phyloP scores from a whole-genome alignment of 2,113 vertebrate genomes.

The Urocynchramus pylzowi region DNA sequence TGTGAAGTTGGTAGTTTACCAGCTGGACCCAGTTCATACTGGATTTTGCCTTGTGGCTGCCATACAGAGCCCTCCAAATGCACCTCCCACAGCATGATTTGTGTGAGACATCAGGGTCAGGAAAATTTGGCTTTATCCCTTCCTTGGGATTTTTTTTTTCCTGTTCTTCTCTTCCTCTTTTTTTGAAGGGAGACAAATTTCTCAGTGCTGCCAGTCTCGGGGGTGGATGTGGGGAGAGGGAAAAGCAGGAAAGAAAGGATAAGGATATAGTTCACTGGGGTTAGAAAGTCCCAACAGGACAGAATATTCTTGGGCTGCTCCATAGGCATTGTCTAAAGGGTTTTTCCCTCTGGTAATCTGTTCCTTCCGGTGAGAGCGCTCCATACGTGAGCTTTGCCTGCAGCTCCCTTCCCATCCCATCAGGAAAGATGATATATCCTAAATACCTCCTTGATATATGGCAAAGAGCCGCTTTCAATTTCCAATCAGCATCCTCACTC shows the following conservation, averaged over 20 bases:
- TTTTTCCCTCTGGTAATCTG: slow-evolving; percentile 34
- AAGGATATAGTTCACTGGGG: neutral
- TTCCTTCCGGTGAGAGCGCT: slow-evolving; percentile 44
- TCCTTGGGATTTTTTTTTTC: neutral
- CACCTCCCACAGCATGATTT: rapidly evolving
- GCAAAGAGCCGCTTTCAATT: slow-evolving; percentile 40
- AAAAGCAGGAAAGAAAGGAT: neutral
- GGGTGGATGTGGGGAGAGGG: neutral
- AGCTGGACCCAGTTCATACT: neutral
- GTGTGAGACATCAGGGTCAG: neutral
- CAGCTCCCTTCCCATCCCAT: slow-evolving; percentile 55
- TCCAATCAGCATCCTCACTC: slow-evolving; percentile 36
- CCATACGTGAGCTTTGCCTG: slow-evolving; percentile 33
- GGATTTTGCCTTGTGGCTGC: neutral
- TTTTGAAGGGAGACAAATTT: neutral
- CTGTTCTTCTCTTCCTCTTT: neutral
- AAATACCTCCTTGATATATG: slow-evolving; percentile 70
- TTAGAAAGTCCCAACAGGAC: neutral
- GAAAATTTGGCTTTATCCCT: neutral
- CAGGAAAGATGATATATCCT: slow-evolving; percentile 53
- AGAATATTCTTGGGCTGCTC: neutral
- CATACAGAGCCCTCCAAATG: neutral
- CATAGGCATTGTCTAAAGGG: neutral
- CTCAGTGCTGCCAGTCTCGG: neutral
- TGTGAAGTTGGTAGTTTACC: neutral